These are phyloP conservation scores for Bos taurus DNA, from an alignment of 2,113 vertebrate genomes.

Conservation along the genomic window ARS-UCD2.0 NC_037336.1:84563001-84563500, in stretches of 20 bases:
- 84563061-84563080: neutral
- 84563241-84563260: neutral
- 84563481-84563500: neutral
- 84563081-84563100: neutral
- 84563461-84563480: neutral
- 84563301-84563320: neutral
- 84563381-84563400: neutral
- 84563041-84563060: neutral
- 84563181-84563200: neutral
- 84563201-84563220: neutral
- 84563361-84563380: neutral
- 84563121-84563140: neutral
- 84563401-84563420: neutral
- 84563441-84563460: neutral
- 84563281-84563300: neutral
- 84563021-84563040: neutral
- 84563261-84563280: neutral
- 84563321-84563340: neutral
- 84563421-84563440: neutral
- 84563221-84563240: neutral
- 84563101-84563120: neutral
- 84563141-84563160: neutral
- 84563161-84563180: neutral
- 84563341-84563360: neutral
- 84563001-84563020: neutral